phyloP scores from a whole-genome alignment of 2,888 invertebrate genomes.

The Polia nebulosa region DNA sequence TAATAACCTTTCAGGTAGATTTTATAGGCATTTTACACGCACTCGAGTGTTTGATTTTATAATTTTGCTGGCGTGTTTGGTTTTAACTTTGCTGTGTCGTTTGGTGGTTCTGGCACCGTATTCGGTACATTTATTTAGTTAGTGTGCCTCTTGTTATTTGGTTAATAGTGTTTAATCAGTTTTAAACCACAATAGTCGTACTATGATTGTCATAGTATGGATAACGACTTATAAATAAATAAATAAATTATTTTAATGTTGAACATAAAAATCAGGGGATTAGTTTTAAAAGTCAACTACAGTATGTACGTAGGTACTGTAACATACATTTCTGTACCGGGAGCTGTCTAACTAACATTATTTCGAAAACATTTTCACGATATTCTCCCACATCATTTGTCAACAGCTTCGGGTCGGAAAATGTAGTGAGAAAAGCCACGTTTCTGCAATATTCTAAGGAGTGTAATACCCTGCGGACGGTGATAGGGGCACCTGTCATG shows the following conservation, averaged over 20 bases:
- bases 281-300: too few relatives aligned
- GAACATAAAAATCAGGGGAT: too few relatives aligned
- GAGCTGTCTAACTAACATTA: constrained; percentile 7
- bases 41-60: constrained; percentile 41
- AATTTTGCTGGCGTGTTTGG: constrained; percentile 34
- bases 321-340: not conserved
- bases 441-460: constrained; percentile 57
- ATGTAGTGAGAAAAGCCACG: constrained; percentile 48
- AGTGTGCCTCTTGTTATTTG: not conserved
- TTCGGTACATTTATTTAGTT: not conserved
- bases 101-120: not conserved
- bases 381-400: constrained; percentile 54
- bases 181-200: too few relatives aligned
- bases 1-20: constrained; percentile 52
- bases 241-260: not conserved
- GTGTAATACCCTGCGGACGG: constrained; percentile 49
- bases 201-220: too few relatives aligned
- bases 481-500: constrained; percentile 52
- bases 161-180: not conserved
- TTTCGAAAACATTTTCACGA: constrained; percentile 50
- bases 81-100: constrained; percentile 19
- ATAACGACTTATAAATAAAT: not conserved
- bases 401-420: constrained; percentile 45
- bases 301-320: not conserved
- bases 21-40: constrained; percentile 55